Percentiles rank a stretch among this genome's conserved stretches.
Evolutionary conservation across 2,113 vertebrate species (phyloP).

Genomic region (Eublepharis macularius): DNA sequence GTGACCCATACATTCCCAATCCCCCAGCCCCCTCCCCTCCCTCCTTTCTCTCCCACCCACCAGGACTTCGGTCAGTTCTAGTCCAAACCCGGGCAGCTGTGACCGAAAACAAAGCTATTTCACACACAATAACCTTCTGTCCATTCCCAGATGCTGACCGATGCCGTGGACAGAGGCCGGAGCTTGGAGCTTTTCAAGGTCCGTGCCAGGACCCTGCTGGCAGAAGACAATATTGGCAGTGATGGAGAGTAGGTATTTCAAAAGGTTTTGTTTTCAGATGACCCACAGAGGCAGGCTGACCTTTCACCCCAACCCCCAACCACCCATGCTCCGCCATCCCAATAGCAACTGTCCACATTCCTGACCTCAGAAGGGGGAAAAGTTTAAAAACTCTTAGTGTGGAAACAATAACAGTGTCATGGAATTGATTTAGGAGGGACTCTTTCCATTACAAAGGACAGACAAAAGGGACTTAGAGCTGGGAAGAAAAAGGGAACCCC

Average conservation of each 20-base stretch:
- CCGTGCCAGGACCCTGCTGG: conserved; percentile 83
- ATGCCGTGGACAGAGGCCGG: conserved; percentile 75
- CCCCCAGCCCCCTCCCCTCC: conserved; percentile 36
- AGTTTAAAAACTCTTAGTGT: conserved; percentile 75
- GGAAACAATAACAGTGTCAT: conserved; percentile 81
- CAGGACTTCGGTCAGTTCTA: conserved; percentile 55
- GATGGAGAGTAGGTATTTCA: conserved; percentile 85
- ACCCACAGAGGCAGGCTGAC: conserved; percentile 73
- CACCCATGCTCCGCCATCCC: conserved; percentile 71
- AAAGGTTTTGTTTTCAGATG: conserved; percentile 82
- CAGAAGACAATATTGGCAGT: conserved; percentile 84
- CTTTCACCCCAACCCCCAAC: conserved; percentile 71
- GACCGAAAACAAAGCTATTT: conserved; percentile 76
- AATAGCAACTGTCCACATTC: conserved; percentile 80
- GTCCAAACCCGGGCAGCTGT: conserved; percentile 78
- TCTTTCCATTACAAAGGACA: conserved; percentile 79
- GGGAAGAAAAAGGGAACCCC: conserved; percentile 55
- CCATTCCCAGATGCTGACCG: conserved; percentile 77
- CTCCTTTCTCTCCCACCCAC: conserved; percentile 40
- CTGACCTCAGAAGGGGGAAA: conserved; percentile 76
- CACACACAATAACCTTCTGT: conserved; percentile 82
- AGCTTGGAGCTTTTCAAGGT: conserved; percentile 75
- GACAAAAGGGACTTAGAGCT: conserved; percentile 74
- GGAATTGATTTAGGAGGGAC: conserved; percentile 79
- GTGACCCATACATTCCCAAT: conserved; percentile 56